These are phyloP conservation scores for Australoheros facetus DNA, from an alignment of 2,797 vertebrate species.

Conservation along the genomic window DNA sequence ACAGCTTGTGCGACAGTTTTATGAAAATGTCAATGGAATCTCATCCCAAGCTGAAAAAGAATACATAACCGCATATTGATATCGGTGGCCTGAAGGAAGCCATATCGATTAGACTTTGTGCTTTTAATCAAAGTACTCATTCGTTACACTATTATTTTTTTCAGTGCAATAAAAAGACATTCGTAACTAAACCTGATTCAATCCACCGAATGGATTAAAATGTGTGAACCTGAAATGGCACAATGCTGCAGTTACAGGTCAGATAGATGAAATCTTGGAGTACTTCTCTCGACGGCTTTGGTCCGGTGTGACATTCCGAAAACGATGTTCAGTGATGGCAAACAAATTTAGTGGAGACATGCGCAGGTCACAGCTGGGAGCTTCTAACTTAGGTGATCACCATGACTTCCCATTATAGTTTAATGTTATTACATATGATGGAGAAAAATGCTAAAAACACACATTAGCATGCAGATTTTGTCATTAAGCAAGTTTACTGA, in stretches of 20 bases:
- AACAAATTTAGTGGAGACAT: too few relatives aligned
- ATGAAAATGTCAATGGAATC: constrained; percentile 7
- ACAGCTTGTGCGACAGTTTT: background rate
- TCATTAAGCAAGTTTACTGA: background rate
- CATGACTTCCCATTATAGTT: background rate
- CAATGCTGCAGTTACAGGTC: too few relatives aligned
- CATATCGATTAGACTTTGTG: background rate
- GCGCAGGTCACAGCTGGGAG: too few relatives aligned
- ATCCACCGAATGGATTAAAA: background rate
- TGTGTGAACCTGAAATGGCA: background rate
- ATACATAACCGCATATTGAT: background rate
- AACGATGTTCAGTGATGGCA: background rate
- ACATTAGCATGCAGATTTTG: background rate
- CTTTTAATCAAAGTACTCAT: background rate
- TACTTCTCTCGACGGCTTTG: background rate
- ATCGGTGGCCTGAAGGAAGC: background rate
- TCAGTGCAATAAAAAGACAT: background rate
- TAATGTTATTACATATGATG: too few relatives aligned
- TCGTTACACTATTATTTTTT: background rate
- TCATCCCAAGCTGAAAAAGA: background rate
- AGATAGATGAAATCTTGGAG: too few relatives aligned
- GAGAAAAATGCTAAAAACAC: background rate
- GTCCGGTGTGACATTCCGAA: background rate
- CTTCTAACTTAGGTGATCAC: background rate
- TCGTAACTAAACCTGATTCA: background rate